Evolutionary conservation across 2,113 vertebrate species (phyloP).

Genomic region (Lepisosteus osseus): DNA sequence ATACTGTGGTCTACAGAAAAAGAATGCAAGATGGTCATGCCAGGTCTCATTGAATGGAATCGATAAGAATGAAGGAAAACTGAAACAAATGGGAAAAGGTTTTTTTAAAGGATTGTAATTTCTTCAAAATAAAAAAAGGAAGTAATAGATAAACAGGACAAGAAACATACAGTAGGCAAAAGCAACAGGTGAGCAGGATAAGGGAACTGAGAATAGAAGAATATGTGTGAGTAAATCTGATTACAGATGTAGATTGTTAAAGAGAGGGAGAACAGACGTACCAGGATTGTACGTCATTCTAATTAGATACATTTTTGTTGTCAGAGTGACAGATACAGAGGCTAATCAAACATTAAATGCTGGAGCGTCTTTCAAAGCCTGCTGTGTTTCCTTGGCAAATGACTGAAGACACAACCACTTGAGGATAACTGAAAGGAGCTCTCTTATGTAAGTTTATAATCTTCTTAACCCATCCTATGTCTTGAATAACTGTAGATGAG

Average conservation of each 20-base stretch:
- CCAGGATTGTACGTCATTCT: constrained; percentile 63
- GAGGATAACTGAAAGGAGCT: not conserved
- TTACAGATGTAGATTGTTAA: constrained; percentile 51
- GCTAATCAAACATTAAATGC: constrained; percentile 60
- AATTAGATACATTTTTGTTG: constrained; percentile 49
- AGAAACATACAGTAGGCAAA: too few species aligned
- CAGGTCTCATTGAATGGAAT: constrained; percentile 35
- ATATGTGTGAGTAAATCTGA: constrained; percentile 46
- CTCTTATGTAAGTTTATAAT: not conserved
- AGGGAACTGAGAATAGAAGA: constrained; percentile 33
- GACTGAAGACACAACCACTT: not conserved
- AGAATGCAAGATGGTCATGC: constrained; percentile 17
- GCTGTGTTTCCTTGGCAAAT: not conserved
- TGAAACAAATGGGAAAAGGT: constrained; percentile 32
- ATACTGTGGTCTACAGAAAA: constrained; percentile 22
- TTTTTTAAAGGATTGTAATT: constrained; percentile 31
- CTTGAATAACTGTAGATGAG: not conserved
- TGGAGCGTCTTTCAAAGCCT: constrained; percentile 42
- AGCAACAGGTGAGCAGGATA: constrained; percentile 18
- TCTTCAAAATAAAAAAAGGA: constrained; percentile 16
- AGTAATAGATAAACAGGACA: too few species aligned
- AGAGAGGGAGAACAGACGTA: constrained; percentile 46
- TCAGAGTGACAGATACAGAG: constrained; percentile 59
- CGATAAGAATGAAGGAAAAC: constrained; percentile 23
- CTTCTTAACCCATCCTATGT: not conserved